These are phyloP conservation scores for Pachypeltis micranthus DNA, from an alignment of 1,140 invertebrate species.

Conservation along the genomic window DNA sequence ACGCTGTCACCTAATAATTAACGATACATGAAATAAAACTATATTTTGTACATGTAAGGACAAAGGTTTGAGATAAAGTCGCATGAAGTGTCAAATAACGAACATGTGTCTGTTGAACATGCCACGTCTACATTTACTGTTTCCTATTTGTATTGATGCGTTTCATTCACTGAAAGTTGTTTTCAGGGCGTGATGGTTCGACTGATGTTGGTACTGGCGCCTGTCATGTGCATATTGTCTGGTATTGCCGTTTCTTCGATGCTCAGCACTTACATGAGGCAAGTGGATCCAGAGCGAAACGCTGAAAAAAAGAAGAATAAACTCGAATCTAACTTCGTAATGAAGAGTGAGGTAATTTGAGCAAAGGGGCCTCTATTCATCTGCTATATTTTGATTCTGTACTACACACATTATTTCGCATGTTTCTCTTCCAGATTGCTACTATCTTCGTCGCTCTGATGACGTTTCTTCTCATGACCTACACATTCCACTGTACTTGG, in stretches of 20 bases:
- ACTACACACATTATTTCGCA: background rate
- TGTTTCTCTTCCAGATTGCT: constrained; percentile 52
- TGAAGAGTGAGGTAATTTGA: constrained; percentile 65
- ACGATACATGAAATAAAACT: too few species aligned
- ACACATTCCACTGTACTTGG: constrained; percentile 97
- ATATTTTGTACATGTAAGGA: too few species aligned
- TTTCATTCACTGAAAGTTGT: constrained; percentile 16
- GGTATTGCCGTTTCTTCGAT: constrained; percentile 87
- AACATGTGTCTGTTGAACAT: too few species aligned
- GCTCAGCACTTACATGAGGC: constrained; percentile 81
- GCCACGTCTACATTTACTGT: background rate
- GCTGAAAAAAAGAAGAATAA: constrained; percentile 54
- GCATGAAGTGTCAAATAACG: too few species aligned
- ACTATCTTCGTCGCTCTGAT: constrained; percentile 74
- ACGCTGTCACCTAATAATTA: too few species aligned
- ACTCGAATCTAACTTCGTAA: constrained; percentile 68
- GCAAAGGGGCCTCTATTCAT: background rate
- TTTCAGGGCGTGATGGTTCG: constrained; percentile 92
- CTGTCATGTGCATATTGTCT: constrained; percentile 93
- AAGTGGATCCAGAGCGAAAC: constrained; percentile 50
- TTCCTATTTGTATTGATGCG: constrained; percentile 13
- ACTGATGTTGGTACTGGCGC: constrained; percentile 92
- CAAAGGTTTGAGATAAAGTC: too few species aligned
- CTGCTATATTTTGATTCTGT: background rate
- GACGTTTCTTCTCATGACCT: constrained; percentile 74